Evolutionary conservation across 1,140 invertebrate genomes (phyloP).

Genomic region (Eulimnadia texana): DNA sequence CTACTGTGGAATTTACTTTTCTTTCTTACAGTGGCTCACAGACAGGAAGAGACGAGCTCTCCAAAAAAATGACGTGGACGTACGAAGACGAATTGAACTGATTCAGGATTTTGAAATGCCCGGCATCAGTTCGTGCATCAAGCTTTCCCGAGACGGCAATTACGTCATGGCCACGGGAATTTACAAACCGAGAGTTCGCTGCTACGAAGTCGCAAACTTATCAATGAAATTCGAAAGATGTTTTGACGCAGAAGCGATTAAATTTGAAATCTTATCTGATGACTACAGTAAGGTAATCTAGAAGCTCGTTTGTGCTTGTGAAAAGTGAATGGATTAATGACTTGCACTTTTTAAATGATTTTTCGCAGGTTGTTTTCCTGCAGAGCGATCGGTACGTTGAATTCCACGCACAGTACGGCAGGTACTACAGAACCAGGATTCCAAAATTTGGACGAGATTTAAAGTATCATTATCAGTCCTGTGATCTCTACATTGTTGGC

Average conservation of each 20-base stretch:
- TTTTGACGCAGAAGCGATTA: conserved; percentile 86
- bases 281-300: conserved; percentile 71
- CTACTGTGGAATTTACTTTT: conserved; percentile 16
- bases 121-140: conserved; percentile 67
- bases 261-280: conserved; percentile 72
- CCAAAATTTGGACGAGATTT: conserved; percentile 92
- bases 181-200: conserved; percentile 91
- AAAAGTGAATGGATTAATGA: conserved; percentile 29
- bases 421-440: conserved; percentile 79
- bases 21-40: conserved; percentile 68
- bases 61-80: conserved; percentile 79
- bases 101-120: conserved; percentile 99
- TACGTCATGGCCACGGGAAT: conserved; percentile 86
- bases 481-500: conserved; percentile 86
- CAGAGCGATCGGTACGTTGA: conserved; percentile 65
- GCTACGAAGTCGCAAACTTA: conserved; percentile 89
- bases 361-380: conserved; percentile 40
- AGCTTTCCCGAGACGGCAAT: conserved; percentile 78
- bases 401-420: conserved; percentile 82
- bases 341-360: conserved; percentile 39
- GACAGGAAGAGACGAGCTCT: conserved; percentile 72
- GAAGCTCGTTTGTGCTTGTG: background rate
- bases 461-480: conserved; percentile 73
- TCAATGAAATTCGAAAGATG: conserved; percentile 98
- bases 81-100: conserved; percentile 78